These are phyloP conservation scores for Anguilla japonica DNA, from an alignment of 2,113 vertebrate species.

Conservation along the genomic window DNA sequence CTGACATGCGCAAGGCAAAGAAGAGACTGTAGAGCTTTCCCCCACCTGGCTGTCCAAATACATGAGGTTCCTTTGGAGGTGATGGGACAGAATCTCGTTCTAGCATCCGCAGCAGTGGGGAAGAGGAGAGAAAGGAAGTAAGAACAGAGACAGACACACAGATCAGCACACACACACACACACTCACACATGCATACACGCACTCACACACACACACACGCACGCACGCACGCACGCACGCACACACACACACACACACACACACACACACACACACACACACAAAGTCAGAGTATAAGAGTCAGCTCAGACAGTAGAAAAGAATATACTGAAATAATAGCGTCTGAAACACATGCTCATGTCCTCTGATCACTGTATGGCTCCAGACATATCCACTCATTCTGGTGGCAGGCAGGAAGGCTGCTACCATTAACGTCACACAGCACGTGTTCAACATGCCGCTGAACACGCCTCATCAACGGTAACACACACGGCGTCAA, in stretches of 20 bases:
- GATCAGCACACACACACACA: not conserved
- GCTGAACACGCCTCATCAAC: not conserved
- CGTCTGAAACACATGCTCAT: not conserved
- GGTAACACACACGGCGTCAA: not conserved
- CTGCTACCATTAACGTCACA: not conserved
- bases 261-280: not conserved
- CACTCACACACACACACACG: no score
- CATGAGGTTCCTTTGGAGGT: slow-evolving; percentile 96
- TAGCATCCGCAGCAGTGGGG: slow-evolving; percentile 68
- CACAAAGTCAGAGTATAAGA: not conserved
- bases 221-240: not conserved
- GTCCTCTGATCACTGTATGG: not conserved
- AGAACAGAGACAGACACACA: not conserved
- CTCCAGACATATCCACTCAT: not conserved
- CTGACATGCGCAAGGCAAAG: slow-evolving; percentile 1
- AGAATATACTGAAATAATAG: not conserved
- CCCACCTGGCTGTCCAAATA: slow-evolving; percentile 99
- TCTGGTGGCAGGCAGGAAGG: not conserved
- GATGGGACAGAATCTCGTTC: slow-evolving; percentile 96
- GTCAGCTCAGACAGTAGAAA: not conserved
- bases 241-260: not conserved
- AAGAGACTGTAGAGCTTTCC: slow-evolving; percentile 21
- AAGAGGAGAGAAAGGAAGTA: not conserved
- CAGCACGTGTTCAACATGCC: not conserved
- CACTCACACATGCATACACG: not conserved